phyloP scores from a whole-genome alignment of 2,888 invertebrate species.

The Anticlea derivata region DNA sequence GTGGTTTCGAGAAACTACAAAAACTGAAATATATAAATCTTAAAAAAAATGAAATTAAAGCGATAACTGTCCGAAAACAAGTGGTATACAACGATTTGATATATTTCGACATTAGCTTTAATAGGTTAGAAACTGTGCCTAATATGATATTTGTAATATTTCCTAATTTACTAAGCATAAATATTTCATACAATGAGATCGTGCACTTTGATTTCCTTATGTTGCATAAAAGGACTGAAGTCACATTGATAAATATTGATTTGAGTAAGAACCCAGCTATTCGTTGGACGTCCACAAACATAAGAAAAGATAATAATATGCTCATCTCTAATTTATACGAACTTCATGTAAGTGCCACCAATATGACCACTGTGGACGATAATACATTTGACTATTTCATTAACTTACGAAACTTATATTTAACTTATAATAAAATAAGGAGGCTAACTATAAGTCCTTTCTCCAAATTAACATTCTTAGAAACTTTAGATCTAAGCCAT shows the following conservation, averaged over 20 bases:
- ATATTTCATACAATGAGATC: conserved; percentile 73
- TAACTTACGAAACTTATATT: conserved; percentile 89
- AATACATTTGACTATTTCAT: conserved; percentile 90
- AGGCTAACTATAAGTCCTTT: conserved; percentile 93
- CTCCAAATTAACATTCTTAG: conserved; percentile 87
- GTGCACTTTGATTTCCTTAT: conserved; percentile 67
- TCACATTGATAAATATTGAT: conserved; percentile 69
- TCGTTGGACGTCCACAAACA: conserved; percentile 58
- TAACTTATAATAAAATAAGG: conserved; percentile 90
- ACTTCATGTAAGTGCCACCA: conserved; percentile 71
- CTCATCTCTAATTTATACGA: conserved; percentile 70
- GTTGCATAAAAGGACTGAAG: conserved; percentile 55
- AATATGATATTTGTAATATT: conserved; percentile 66
- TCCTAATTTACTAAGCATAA: conserved; percentile 73
- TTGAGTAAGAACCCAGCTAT: conserved; percentile 71
- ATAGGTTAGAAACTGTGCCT: conserved; percentile 65
- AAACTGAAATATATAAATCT: conserved; percentile 70
- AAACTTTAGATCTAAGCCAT: conserved; percentile 91
- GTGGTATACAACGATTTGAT: conserved; percentile 62
- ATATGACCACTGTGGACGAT: conserved; percentile 82
- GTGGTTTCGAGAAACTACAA: conserved; percentile 65
- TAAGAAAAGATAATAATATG: conserved; percentile 59
- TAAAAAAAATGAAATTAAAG: conserved; percentile 73
- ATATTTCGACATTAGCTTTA: conserved; percentile 70
- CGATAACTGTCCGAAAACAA: conserved; percentile 63